Conservation (phyloP, 2,797 vertebrate genomes). For the Erethizon dorsatum region DNA sequence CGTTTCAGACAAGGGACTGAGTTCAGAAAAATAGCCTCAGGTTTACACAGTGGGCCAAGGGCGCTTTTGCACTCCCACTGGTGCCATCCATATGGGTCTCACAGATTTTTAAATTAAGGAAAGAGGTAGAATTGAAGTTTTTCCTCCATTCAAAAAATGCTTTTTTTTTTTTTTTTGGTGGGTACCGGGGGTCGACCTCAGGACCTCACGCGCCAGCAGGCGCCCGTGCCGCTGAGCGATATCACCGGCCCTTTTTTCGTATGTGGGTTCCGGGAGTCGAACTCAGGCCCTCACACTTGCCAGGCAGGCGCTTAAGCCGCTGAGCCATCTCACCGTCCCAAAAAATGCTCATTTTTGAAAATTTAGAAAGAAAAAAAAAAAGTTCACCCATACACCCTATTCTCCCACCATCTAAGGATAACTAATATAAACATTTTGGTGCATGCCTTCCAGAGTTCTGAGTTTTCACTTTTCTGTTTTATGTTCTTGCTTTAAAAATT, state of each 20-base stretch:
- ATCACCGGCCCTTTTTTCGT: too few relatives aligned
- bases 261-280: too few relatives aligned
- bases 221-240: too few relatives aligned
- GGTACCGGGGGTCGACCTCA: too few relatives aligned
- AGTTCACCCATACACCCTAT: background rate
- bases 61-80: background rate
- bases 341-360: conserved; percentile 2
- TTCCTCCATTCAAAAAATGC: background rate
- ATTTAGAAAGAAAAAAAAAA: background rate
- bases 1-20: conserved; percentile 11
- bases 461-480: conserved; percentile 50
- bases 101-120: conserved; percentile 17
- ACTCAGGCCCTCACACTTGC: too few relatives aligned
- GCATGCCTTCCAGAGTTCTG: background rate
- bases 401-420: background rate
- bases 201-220: too few relatives aligned
- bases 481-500: conserved; percentile 33
- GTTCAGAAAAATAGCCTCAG: conserved; percentile 7
- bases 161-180: too few relatives aligned
- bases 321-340: too few relatives aligned
- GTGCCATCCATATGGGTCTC: background rate
- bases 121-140: background rate
- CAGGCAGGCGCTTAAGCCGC: too few relatives aligned
- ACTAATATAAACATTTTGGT: background rate
- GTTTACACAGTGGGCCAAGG: background rate